A percentile compares a stretch with the other conserved stretches of the same genome.
These are phyloP conservation scores for Ciconia stormi DNA, from an alignment of 2,113 vertebrate genomes.

Conservation along the genomic window DNA sequence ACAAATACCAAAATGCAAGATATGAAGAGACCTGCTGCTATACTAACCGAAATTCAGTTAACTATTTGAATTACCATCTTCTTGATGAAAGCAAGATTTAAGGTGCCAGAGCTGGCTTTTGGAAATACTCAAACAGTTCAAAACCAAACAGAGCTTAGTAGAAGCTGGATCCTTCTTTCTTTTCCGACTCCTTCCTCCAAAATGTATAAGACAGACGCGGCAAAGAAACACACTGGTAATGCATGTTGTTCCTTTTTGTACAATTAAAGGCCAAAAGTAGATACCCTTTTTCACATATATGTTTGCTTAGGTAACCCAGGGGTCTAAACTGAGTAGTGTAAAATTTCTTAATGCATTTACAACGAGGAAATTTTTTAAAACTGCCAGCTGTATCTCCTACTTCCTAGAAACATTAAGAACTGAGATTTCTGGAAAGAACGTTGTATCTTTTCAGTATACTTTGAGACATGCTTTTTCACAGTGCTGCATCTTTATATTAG, in stretches of 20 bases:
- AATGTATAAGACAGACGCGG: not conserved
- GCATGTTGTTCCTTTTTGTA: not conserved
- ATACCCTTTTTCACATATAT: not conserved
- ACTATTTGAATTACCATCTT: not conserved
- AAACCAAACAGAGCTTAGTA: not conserved
- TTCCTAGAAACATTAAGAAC: slow-evolving; percentile 64
- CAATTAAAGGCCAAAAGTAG: not conserved
- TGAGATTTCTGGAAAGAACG: slow-evolving; percentile 38
- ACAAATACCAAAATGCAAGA: not conserved
- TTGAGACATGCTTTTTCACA: not conserved
- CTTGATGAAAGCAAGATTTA: not conserved
- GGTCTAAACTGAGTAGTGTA: not conserved
- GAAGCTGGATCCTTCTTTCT: not conserved
- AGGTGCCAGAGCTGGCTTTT: not conserved
- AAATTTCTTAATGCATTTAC: slow-evolving; percentile 55
- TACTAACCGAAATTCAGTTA: not conserved
- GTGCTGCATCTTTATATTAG: not conserved
- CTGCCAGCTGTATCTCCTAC: slow-evolving; percentile 67
- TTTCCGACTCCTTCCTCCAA: not conserved
- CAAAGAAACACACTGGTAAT: not conserved
- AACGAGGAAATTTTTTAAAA: slow-evolving; percentile 69
- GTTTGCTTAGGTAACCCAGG: not conserved
- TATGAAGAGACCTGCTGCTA: not conserved
- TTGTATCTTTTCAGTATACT: slow-evolving; percentile 6
- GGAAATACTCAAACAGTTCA: not conserved